Conservation (phyloP, 1,140 invertebrate genomes). For the Agrilus planipennis region DNA sequence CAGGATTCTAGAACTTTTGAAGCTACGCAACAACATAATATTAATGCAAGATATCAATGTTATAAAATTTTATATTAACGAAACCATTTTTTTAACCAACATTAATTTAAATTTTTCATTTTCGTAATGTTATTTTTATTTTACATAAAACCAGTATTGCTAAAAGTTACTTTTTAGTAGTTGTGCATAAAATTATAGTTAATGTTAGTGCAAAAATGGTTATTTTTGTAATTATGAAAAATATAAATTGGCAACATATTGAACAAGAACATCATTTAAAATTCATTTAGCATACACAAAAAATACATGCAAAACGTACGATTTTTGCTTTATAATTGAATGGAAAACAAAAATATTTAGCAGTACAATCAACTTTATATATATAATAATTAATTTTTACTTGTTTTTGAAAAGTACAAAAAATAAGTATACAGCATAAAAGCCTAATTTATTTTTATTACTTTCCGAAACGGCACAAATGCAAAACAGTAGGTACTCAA, state of each 20-base stretch:
- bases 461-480: background rate
- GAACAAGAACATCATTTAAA: constrained; percentile 1
- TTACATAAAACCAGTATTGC: background rate
- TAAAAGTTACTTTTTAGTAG: constrained; percentile 4
- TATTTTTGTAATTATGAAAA: constrained; percentile 1
- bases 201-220: constrained; percentile 11
- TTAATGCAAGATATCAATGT: constrained; percentile 5
- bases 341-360: too few relatives aligned
- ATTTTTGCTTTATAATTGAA: too few relatives aligned
- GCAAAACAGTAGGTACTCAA: background rate
- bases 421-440: too few relatives aligned
- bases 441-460: background rate
- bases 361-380: too few relatives aligned
- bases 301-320: too few relatives aligned
- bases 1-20: constrained; percentile 30
- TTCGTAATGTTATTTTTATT: constrained; percentile 2
- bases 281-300: background rate
- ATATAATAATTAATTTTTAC: too few relatives aligned
- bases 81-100: constrained; percentile 11
- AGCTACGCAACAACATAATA: constrained; percentile 19
- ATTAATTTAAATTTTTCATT: constrained; percentile 5
- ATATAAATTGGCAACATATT: background rate
- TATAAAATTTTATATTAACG: constrained; percentile 1
- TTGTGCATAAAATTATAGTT: constrained; percentile 9
- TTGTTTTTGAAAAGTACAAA: too few relatives aligned